Evolutionary conservation across 2,113 vertebrate genomes (phyloP).

Genomic region (Antechinus stuartii): DNA sequence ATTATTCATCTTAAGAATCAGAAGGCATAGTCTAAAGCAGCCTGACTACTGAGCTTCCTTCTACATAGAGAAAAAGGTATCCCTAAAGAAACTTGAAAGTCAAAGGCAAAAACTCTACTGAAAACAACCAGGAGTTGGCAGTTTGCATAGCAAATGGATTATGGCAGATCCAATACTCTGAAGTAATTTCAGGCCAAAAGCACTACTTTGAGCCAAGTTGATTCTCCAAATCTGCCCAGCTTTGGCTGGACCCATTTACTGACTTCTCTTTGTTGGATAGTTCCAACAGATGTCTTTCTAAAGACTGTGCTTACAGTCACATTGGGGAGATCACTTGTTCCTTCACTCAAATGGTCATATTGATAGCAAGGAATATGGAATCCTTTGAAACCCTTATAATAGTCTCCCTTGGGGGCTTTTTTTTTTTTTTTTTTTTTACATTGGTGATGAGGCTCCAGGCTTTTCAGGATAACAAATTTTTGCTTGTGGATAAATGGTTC

Average conservation of each 20-base stretch:
- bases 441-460: neutral
- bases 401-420: neutral
- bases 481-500: neutral
- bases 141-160: neutral
- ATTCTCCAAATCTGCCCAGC: neutral
- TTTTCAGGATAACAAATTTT: neutral
- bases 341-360: neutral
- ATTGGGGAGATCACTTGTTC: neutral
- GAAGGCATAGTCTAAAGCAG: neutral
- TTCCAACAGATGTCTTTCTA: neutral
- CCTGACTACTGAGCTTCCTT: neutral
- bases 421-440: neutral
- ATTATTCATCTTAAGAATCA: neutral
- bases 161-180: neutral
- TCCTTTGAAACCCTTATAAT: neutral
- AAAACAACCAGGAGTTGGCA: neutral
- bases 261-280: neutral
- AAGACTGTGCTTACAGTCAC: neutral
- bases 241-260: neutral
- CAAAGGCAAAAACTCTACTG: neutral
- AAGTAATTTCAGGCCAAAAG: neutral
- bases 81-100: neutral
- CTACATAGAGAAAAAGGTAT: neutral
- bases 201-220: neutral
- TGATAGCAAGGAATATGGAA: neutral